phyloP scores from a whole-genome alignment of 1,140 invertebrate genomes.

The Drosophila lacertosa region DNA sequence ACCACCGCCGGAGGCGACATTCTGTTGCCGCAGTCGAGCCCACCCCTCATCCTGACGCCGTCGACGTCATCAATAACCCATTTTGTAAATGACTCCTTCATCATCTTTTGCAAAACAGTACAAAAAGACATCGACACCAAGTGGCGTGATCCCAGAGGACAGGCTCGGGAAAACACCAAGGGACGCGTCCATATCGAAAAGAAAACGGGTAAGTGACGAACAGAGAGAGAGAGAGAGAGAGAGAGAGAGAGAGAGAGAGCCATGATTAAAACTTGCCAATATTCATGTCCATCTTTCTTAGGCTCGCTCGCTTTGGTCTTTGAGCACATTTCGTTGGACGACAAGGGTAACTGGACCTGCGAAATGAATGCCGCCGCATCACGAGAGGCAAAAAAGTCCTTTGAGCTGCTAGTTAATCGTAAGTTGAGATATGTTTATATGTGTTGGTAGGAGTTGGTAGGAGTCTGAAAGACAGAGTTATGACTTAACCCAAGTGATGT shows the following conservation, averaged over 20 bases:
- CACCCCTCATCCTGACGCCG: slow-evolving; percentile 59
- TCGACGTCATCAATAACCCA: slow-evolving; percentile 80
- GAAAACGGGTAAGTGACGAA: slow-evolving; percentile 76
- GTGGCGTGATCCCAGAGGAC: slow-evolving; percentile 78
- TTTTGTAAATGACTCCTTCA: slow-evolving; percentile 83
- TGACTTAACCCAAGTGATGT: too few species aligned
- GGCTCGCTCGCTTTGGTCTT: slow-evolving; percentile 81
- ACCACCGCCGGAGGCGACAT: slow-evolving; percentile 1
- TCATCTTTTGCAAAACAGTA: slow-evolving; percentile 82
- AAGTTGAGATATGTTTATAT: slow-evolving; percentile 50
- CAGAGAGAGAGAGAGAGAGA: too few species aligned
- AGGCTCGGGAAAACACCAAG: slow-evolving; percentile 74
- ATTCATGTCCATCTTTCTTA: slow-evolving; percentile 16
- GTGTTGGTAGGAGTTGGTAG: too few species aligned
- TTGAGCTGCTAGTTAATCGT: slow-evolving; percentile 84
- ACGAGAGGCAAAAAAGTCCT: slow-evolving; percentile 67
- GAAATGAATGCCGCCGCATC: slow-evolving; percentile 57
- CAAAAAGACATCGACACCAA: slow-evolving; percentile 79
- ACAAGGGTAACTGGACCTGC: slow-evolving; percentile 84
- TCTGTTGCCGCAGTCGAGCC: slow-evolving; percentile 3
- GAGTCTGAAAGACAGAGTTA: too few species aligned
- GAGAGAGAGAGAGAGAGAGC: too few species aligned
- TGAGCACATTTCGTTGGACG: slow-evolving; percentile 77
- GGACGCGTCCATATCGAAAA: slow-evolving; percentile 82
- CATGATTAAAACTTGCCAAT: not conserved